Percentiles rank a stretch among this genome's conserved stretches.
Evolutionary conservation across 2,113 vertebrate species (phyloP).

Genomic region (Gymnorhina tibicen): DNA sequence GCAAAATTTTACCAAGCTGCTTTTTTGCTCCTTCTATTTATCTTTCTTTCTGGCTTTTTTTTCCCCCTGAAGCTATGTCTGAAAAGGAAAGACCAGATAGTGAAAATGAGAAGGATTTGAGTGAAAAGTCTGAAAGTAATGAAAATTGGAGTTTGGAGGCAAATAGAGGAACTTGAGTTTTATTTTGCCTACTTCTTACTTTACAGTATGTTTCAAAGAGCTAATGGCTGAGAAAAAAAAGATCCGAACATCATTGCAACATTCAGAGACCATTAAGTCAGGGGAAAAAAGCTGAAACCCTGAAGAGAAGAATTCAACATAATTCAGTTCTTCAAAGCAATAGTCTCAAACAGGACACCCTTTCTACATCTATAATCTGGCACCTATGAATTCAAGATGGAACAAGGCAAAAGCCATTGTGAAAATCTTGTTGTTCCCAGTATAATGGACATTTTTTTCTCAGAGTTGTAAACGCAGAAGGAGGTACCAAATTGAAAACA

Average conservation of each 20-base stretch:
- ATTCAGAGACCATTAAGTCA: background rate
- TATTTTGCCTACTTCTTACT: background rate
- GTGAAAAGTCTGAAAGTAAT: background rate
- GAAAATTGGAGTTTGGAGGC: background rate
- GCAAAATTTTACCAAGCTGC: background rate
- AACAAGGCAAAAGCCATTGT: background rate
- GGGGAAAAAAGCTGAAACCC: background rate
- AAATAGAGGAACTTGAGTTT: background rate
- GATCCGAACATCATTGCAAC: background rate
- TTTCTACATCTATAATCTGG: background rate
- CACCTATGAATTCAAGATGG: background rate
- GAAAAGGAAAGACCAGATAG: background rate
- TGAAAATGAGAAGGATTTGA: background rate
- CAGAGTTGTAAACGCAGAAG: background rate
- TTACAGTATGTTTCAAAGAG: background rate
- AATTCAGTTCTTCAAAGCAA: background rate
- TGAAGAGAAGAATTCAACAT: background rate
- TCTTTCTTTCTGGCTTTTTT: too few relatives aligned
- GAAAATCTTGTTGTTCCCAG: conserved; percentile 1
- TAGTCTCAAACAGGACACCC: background rate
- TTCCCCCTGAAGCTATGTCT: background rate
- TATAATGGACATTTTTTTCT: background rate
- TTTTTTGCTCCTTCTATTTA: background rate
- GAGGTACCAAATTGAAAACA: conserved; percentile 50
- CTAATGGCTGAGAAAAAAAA: background rate